Conservation (phyloP, 1,140 invertebrate species). For the Pteromalus puparum region DNA sequence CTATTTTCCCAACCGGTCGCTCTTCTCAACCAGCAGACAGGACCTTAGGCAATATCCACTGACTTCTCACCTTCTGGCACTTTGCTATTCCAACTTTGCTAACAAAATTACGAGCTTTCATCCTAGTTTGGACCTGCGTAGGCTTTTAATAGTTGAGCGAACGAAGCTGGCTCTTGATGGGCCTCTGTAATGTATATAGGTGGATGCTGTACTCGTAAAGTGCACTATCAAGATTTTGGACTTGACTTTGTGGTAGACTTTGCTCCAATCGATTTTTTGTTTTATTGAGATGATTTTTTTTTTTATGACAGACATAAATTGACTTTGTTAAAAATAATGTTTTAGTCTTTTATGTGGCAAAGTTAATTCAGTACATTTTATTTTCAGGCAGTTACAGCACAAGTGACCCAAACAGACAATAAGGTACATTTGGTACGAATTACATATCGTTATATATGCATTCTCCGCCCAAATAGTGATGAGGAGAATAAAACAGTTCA, state of each 20-base stretch:
- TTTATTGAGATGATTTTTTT: too few species aligned
- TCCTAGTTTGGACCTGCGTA: conserved; percentile 7
- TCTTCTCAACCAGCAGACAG: not conserved
- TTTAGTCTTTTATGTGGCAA: too few species aligned
- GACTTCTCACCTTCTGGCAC: conserved; percentile 45
- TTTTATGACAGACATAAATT: too few species aligned
- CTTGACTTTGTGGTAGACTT: not conserved
- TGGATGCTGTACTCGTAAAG: not conserved
- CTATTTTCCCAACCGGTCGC: conserved; percentile 23
- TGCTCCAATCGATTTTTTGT: not conserved
- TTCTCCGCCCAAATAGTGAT: too few species aligned
- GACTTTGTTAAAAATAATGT: too few species aligned
- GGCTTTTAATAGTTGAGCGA: conserved; percentile 40
- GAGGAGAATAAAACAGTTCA: too few species aligned
- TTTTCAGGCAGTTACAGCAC: too few species aligned
- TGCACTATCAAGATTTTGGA: not conserved
- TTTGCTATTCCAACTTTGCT: conserved; percentile 41
- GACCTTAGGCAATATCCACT: conserved; percentile 42
- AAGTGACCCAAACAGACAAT: too few species aligned
- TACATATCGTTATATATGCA: too few species aligned
- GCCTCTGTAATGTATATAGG: not conserved
- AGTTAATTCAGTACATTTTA: too few species aligned
- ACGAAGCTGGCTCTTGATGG: not conserved
- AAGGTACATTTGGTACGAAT: too few species aligned
- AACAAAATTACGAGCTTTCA: conserved; percentile 40